These are phyloP conservation scores for Dynastes hyllus DNA, from an alignment of 2,888 invertebrate genomes.

Conservation along the genomic window DNA sequence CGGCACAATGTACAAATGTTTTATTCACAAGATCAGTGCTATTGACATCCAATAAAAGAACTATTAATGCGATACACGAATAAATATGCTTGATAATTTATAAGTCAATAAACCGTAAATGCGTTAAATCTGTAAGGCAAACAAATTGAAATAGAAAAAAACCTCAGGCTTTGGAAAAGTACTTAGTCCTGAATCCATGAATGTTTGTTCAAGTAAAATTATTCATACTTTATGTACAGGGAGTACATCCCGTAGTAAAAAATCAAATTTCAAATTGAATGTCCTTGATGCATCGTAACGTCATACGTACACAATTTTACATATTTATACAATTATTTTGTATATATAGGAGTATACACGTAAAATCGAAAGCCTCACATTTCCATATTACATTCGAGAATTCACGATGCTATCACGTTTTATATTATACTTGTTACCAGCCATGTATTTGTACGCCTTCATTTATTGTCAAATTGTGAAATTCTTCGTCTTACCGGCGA, in stretches of 20 bases:
- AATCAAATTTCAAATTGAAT: no score
- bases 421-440: slow-evolving; percentile 7
- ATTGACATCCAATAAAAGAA: background rate
- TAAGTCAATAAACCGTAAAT: no score
- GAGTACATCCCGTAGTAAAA: no score
- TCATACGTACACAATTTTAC: background rate
- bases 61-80: background rate
- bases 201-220: background rate
- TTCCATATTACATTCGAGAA: slow-evolving; percentile 10
- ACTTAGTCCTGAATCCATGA: background rate
- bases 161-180: background rate
- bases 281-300: no score
- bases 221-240: background rate
- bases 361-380: slow-evolving; percentile 32
- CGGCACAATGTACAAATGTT: background rate
- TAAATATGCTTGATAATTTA: no score
- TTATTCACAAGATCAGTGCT: background rate
- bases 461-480: slow-evolving; percentile 4
- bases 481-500: slow-evolving; percentile 2
- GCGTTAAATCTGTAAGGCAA: background rate
- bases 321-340: slow-evolving; percentile 7
- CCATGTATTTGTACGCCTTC: background rate
- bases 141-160: background rate
- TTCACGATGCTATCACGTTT: slow-evolving; percentile 24
- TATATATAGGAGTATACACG: slow-evolving; percentile 1